Conservation (phyloP, 2,113 vertebrate genomes). For the Uria lomvia region DNA sequence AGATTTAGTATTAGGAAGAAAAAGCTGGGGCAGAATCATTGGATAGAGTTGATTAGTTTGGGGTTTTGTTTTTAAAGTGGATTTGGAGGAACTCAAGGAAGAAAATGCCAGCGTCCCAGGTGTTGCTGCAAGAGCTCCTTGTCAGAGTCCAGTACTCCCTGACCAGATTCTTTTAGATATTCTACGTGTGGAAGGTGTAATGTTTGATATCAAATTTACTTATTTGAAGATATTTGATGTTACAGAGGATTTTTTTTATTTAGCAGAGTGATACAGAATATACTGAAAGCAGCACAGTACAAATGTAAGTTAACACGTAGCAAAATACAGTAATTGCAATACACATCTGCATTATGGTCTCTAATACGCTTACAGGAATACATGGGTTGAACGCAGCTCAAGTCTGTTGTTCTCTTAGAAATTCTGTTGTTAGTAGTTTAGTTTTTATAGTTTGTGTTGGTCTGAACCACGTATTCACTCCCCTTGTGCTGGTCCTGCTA, state of each 20-base stretch:
- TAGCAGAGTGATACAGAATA: neutral
- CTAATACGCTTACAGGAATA: neutral
- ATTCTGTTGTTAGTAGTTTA: neutral
- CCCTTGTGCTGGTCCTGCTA: neutral
- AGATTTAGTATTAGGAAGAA: neutral
- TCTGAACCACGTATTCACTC: fast-evolving
- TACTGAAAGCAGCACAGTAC: neutral
- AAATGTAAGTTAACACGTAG: neutral
- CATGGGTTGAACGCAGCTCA: neutral
- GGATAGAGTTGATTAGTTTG: neutral
- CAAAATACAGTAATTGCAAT: neutral
- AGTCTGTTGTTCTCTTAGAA: neutral
- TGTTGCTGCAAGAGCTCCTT: neutral
- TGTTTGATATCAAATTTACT: neutral
- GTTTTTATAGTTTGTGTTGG: neutral
- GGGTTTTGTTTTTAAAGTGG: neutral
- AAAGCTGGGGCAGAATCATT: neutral
- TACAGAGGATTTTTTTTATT: neutral
- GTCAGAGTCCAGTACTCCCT: neutral
- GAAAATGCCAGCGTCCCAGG: neutral
- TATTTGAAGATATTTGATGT: neutral
- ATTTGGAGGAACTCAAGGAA: neutral
- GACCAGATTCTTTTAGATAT: neutral
- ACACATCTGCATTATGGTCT: neutral
- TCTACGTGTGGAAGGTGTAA: neutral